Conservation (phyloP, 2,113 vertebrate species). For the Xiphophorus maculatus region DNA sequence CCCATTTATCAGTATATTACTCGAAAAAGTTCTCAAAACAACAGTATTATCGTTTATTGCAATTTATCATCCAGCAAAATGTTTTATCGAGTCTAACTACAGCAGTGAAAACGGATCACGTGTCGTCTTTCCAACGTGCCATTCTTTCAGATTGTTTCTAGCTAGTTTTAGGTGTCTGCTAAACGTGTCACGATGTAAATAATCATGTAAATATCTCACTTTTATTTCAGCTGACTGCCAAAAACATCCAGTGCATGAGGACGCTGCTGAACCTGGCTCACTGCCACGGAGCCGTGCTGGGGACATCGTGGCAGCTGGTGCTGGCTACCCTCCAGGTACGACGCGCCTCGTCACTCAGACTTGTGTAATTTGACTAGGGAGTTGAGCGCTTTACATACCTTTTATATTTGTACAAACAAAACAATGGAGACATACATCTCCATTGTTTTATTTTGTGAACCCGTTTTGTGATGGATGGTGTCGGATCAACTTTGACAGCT, state of each 20-base stretch:
- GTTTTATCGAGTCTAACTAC: too few relatives aligned
- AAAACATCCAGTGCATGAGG: conserved; percentile 99
- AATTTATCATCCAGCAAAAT: too few relatives aligned
- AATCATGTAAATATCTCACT: not conserved
- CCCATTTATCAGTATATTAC: too few relatives aligned
- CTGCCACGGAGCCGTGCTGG: conserved; percentile 94
- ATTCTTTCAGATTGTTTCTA: not conserved
- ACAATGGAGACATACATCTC: not conserved
- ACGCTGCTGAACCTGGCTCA: conserved; percentile 96
- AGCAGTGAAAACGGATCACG: too few relatives aligned
- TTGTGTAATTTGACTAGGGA: not conserved
- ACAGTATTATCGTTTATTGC: too few relatives aligned
- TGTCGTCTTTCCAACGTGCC: not conserved
- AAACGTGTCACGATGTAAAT: not conserved
- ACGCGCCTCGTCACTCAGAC: not conserved
- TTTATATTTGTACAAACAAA: not conserved
- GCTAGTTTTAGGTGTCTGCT: conserved; percentile 10
- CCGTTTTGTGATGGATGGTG: not conserved
- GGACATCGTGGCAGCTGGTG: conserved; percentile 97
- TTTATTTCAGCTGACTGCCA: conserved; percentile 89
- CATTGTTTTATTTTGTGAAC: not conserved
- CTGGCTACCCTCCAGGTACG: conserved; percentile 96
- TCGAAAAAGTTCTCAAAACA: too few relatives aligned
- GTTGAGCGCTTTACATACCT: not conserved
- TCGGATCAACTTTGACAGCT: not conserved